Conservation (phyloP, 1,140 invertebrate genomes). For the Hyles vespertilio region DNA sequence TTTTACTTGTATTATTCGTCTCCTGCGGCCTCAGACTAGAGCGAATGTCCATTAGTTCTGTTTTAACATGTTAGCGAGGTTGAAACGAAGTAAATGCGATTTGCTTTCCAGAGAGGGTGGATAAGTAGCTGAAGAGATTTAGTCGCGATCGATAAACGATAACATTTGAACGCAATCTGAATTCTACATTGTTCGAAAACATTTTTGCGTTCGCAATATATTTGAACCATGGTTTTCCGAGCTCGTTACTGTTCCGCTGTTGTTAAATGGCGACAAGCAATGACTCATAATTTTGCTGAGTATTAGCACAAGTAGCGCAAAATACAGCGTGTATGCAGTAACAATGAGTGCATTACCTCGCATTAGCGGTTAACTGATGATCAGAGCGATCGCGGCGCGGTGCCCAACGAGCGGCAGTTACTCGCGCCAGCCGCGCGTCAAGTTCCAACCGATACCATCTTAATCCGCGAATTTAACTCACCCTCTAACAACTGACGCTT, state of each 20-base stretch:
- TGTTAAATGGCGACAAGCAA: no score
- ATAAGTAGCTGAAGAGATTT: conserved; percentile 66
- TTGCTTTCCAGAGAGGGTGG: conserved; percentile 70
- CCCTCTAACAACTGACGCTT: conserved; percentile 21
- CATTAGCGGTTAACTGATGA: conserved; percentile 63
- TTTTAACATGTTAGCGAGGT: conserved; percentile 76
- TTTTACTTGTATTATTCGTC: conserved; percentile 76
- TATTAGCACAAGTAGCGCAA: no score
- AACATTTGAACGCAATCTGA: conserved; percentile 34
- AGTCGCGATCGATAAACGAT: conserved; percentile 56
- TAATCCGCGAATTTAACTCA: conserved; percentile 45
- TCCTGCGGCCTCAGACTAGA: conserved; percentile 72
- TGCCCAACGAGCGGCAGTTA: conserved; percentile 12
- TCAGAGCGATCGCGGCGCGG: conserved; percentile 26
- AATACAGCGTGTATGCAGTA: conserved; percentile 7
- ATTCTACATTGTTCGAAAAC: neutral
- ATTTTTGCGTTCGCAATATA: no score
- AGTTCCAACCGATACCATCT: conserved; percentile 54
- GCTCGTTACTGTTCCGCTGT: no score
- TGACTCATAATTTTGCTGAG: no score
- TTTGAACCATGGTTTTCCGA: no score
- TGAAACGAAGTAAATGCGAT: conserved; percentile 75
- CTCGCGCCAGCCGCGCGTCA: conserved; percentile 27
- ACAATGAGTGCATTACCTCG: conserved; percentile 56
- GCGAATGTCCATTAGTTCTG: conserved; percentile 76